A percentile compares a stretch with the other conserved stretches of the same genome.
phyloP scores from a whole-genome alignment of 2,113 vertebrate species.

The Apodemus speciosus region DNA sequence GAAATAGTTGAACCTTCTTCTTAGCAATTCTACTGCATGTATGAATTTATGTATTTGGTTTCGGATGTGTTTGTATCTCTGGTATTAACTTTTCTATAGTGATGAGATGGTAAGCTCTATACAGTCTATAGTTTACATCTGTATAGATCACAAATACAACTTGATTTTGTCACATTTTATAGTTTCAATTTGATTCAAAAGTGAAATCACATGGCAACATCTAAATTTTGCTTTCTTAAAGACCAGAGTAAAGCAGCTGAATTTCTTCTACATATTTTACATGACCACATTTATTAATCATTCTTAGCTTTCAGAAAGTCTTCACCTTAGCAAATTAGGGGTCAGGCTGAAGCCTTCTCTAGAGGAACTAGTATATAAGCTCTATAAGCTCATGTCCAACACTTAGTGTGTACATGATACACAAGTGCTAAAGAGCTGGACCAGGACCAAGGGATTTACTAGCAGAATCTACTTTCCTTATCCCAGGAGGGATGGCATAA shows the following conservation, averaged over 20 bases:
- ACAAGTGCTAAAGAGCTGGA: conserved; percentile 57
- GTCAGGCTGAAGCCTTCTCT: conserved; percentile 72
- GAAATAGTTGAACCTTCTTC: conserved; percentile 79
- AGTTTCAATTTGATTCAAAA: conserved; percentile 65
- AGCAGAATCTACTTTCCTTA: conserved; percentile 47
- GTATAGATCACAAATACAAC: conserved; percentile 68
- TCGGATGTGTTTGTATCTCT: conserved; percentile 64
- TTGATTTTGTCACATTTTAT: conserved; percentile 73
- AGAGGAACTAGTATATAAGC: conserved; percentile 47
- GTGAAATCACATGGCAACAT: conserved; percentile 69
- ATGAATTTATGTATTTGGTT: conserved; percentile 81
- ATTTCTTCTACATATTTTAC: conserved; percentile 74
- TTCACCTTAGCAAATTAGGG: conserved; percentile 65
- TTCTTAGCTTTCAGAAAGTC: conserved; percentile 68
- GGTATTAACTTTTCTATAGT: conserved; percentile 56
- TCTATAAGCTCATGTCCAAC: conserved; percentile 45
- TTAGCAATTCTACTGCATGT: conserved; percentile 87
- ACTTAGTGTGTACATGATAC: conserved; percentile 39
- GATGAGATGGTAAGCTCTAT: conserved; percentile 68
- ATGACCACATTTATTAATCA: conserved; percentile 56
- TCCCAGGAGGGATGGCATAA: conserved; percentile 18
- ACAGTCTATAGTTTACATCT: conserved; percentile 67
- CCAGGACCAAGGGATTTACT: conserved; percentile 50
- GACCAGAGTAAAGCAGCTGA: conserved; percentile 59
- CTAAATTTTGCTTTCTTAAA: conserved; percentile 59